Base-by-base conservation (phyloP, 92 coral and sea anemone genomes). In the Epizoanthus stellaris region DNA sequence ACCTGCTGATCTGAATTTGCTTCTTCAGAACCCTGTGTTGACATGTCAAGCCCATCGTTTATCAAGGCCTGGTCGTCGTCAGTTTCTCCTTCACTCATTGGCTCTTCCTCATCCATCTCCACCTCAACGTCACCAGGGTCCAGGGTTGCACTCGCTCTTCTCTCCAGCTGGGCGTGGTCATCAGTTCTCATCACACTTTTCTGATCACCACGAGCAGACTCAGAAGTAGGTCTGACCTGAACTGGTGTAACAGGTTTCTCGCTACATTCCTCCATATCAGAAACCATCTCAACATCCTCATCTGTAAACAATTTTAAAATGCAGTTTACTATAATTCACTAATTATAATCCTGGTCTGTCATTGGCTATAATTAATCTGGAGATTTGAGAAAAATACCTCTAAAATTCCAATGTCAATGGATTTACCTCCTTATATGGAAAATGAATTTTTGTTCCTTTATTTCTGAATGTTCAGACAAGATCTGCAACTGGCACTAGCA, bases 241-340 rank as follows among this genome's bases (percentile, higher is more conserved):
- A 40, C 47, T 47, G 39, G 70, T 65, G 11, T 65, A 21, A 21
- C 34, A 34, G 40, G 47, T 15, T 86, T 73, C 38, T 80, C 70
- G 42, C 45, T 30, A 15, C 89, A 89, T 45, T 84, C 94, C 47
- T 87, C 88, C 58, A 81, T 89, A 70, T 91, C 97, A 53, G 89
- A 86, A 49, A 82, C 76, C 94, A 93, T 91, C 65, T 93, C 94
- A 13, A 93, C 81, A 71, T 87, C 97, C 19, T 77, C 85, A 74
- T 84, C 89, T 82, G 25, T 67, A 36, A 58, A 36, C 52, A 30
- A 52, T 52, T 10, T 9, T 2, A 52, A 12, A 52, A 52, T 5
- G 12, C 10, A 6, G 13, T 52, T 2, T 13, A 52, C 12, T 13
- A 52, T 9, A 12, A 52, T 2, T 23, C 5, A 12, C 2, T 1